Evolutionary conservation across 2,888 invertebrate species (phyloP).

Genomic region (Sinodicranocentrus sp.): DNA sequence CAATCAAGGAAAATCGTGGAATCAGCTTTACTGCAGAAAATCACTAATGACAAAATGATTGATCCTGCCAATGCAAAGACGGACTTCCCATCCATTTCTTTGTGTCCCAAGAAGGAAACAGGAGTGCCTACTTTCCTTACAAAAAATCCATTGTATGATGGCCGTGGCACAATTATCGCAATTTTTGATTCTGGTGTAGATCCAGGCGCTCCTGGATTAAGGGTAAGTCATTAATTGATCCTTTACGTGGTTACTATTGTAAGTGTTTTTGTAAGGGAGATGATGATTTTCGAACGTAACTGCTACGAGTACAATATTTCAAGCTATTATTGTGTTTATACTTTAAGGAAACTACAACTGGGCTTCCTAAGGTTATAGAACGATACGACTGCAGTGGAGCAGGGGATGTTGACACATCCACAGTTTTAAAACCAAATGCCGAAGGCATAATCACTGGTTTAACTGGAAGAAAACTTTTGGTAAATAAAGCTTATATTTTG

Average conservation of each 20-base stretch:
- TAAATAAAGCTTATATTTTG: neutral
- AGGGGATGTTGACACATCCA: constrained; percentile 96
- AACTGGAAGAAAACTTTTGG: constrained; percentile 89
- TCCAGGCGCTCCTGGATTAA: constrained; percentile 95
- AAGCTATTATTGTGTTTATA: too few species aligned
- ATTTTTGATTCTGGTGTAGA: constrained; percentile 99
- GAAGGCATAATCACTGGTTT: constrained; percentile 88
- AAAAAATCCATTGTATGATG: constrained; percentile 92
- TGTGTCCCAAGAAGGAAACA: constrained; percentile 97
- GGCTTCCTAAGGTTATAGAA: constrained; percentile 95
- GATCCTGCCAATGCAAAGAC: constrained; percentile 50
- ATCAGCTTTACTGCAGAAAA: neutral
- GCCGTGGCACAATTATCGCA: constrained; percentile 93
- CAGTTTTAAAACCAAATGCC: constrained; percentile 83
- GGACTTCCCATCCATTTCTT: constrained; percentile 88
- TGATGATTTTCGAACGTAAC: too few species aligned
- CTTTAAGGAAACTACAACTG: constrained; percentile 91
- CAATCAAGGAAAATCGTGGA: constrained; percentile 8
- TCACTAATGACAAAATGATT: constrained; percentile 35
- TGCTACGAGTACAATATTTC: too few species aligned
- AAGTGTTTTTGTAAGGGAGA: too few species aligned
- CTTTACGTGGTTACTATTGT: too few species aligned
- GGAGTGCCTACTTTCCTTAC: constrained; percentile 91
- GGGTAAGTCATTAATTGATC: constrained; percentile 84
- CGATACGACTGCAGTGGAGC: constrained; percentile 97